Conservation (phyloP, 2,888 invertebrate genomes). For the Stegana nigrithorax region DNA sequence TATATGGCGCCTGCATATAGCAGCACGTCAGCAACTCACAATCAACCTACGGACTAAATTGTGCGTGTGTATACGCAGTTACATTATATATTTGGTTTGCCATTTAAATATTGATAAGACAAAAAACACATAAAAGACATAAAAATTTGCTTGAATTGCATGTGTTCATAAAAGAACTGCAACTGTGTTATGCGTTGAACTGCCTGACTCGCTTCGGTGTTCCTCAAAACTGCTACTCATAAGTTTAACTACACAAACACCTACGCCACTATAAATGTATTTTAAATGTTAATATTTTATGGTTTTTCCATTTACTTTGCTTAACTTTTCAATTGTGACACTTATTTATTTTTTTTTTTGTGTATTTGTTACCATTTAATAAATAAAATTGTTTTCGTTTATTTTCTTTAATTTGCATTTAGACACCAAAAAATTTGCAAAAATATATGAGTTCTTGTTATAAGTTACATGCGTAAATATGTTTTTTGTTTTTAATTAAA, state of each 20-base stretch:
- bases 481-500: not conserved
- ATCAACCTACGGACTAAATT: too few species aligned
- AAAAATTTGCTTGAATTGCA: conserved; percentile 9
- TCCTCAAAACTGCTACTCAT: conserved; percentile 42
- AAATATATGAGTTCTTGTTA: conserved; percentile 26
- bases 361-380: not conserved
- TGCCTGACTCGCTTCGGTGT: conserved; percentile 36
- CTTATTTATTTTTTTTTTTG: not conserved
- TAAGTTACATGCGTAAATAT: not conserved
- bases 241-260: conserved; percentile 2
- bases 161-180: conserved; percentile 20
- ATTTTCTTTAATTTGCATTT: conserved; percentile 9
- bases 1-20: not conserved
- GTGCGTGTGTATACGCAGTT: not conserved
- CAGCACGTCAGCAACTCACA: not conserved
- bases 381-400: conserved; percentile 6
- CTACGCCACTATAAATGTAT: conserved; percentile 45
- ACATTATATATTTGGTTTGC: not conserved
- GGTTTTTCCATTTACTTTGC: conserved; percentile 25
- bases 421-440: conserved; percentile 14
- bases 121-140: not conserved
- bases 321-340: conserved; percentile 17
- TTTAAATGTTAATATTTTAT: conserved; percentile 43
- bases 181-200: conserved; percentile 5
- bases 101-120: not conserved